Evolutionary conservation across 2,113 vertebrate species (phyloP).

Genomic region (Vimba vimba): DNA sequence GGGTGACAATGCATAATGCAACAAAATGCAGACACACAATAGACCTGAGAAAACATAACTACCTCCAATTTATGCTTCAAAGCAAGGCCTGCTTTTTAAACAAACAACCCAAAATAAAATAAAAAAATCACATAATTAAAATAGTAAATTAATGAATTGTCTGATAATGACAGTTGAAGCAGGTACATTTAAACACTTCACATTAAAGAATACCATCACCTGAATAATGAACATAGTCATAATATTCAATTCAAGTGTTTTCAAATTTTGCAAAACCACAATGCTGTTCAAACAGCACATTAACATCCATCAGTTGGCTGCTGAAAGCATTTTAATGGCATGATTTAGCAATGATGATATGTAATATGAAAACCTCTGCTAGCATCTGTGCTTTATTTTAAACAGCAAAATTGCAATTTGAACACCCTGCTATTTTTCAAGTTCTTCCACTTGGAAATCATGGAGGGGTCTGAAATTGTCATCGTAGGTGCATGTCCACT

Average conservation of each 20-base stretch:
- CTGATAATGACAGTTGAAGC: neutral
- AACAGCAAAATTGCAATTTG: too few relatives aligned
- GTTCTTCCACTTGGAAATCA: too few relatives aligned
- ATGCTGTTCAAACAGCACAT: neutral
- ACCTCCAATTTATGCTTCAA: slow-evolving; percentile 16
- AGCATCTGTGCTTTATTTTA: neutral
- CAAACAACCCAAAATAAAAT: neutral
- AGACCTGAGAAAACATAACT: slow-evolving; percentile 10
- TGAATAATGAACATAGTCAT: neutral
- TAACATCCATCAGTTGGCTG: neutral
- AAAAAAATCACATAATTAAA: neutral
- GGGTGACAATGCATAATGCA: neutral
- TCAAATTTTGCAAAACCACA: neutral
- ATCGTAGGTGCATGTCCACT: too few relatives aligned
- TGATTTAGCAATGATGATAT: neutral
- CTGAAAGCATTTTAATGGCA: neutral
- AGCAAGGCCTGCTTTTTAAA: neutral
- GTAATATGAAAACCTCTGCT: neutral
- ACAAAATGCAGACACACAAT: neutral
- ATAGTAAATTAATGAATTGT: neutral
- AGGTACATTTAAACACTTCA: neutral
- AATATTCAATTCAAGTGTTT: neutral
- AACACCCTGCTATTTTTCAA: too few relatives aligned
- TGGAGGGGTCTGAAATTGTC: too few relatives aligned
- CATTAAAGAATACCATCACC: neutral